Percentiles rank a stretch among this genome's conserved stretches.
Conservation (phyloP, 2,888 invertebrate genomes). For the Agapetus fuscipes region DNA sequence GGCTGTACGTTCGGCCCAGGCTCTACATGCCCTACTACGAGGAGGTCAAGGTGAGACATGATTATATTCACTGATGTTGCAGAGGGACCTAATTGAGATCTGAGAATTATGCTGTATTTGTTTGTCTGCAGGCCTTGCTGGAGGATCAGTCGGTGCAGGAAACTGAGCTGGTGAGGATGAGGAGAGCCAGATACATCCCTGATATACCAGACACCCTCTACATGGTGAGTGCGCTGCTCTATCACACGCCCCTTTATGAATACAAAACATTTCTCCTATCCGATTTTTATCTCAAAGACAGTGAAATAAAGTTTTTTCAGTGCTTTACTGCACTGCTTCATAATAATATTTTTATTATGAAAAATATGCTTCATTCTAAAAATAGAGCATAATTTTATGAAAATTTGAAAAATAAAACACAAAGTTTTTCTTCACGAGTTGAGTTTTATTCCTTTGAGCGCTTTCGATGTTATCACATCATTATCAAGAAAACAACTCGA, state of each 20-base stretch:
- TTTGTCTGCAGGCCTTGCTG: slow-evolving; percentile 50
- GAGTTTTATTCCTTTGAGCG: no score
- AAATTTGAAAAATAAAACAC: no score
- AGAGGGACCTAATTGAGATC: no score
- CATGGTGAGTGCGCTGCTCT: slow-evolving; percentile 49
- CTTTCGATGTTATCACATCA: no score
- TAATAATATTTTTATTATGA: no score
- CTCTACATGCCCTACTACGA: slow-evolving; percentile 93
- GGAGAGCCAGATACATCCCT: slow-evolving; percentile 62
- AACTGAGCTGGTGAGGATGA: slow-evolving; percentile 58
- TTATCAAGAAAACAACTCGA: no score
- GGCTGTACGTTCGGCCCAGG: slow-evolving; percentile 72
- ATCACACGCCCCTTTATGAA: background rate
- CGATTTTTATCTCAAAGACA: background rate
- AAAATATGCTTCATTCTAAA: no score
- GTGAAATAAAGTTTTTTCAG: background rate
- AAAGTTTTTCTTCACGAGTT: no score
- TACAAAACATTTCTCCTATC: background rate
- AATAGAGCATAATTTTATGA: no score
- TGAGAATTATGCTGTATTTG: no score
- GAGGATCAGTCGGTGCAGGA: slow-evolving; percentile 78
- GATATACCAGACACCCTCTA: slow-evolving; percentile 91
- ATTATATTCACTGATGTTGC: no score
- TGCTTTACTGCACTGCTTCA: no score
- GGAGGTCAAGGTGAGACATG: slow-evolving; percentile 75